Base-by-base conservation (phyloP, 2,113 vertebrate species). In the Protomyctophum bolini region DNA sequence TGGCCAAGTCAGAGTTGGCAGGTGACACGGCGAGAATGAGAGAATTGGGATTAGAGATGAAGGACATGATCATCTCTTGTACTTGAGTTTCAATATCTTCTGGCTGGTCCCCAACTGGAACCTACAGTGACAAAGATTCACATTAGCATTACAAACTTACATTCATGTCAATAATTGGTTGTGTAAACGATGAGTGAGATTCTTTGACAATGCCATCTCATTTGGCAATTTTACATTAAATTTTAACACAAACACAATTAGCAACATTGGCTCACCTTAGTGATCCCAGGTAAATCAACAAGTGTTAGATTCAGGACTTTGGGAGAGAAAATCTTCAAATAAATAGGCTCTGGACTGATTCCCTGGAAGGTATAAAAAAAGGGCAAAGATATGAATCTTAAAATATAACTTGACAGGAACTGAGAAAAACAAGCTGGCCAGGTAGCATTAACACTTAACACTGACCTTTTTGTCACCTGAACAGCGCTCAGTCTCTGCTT, bases 261-360 rank as follows among this genome's bases (percentile, higher is more conserved):
- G 57, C 33, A 77, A 50, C 29, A 2, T 14, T 45, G 0, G 41
- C 68, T 72, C 89, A 95, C 93, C 92, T 95, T 95, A 33, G 94
- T 94, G 63, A 95, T 94, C 71, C 94, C 94, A 46, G 94, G 94
- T 78, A 95, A 86, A 79, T 95, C 94, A 10, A 95, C 92, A 59
- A 95, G 83, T 1, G 93, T 94, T 52, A 95, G 86, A 81, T 92
- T 95, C 15, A 95, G 91, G 10, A 95, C 91, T 62, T 90, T 88
- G 6, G 93, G 92, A 11, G 94, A 95, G 73, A 88, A 94, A 48
- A 95, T 94, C 91, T 94, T 95, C 79, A 95, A 67, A 78, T 94
- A 84, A 51, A 95, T 92, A 58, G 94, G 90, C 45, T 94, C 94
- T 21, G 91, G 63, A 64, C 89, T 90, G 79, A 95, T 95, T 48